These are phyloP conservation scores for Idris sp. DNA, from an alignment of 1,140 invertebrate genomes.

Conservation along the genomic window DNA sequence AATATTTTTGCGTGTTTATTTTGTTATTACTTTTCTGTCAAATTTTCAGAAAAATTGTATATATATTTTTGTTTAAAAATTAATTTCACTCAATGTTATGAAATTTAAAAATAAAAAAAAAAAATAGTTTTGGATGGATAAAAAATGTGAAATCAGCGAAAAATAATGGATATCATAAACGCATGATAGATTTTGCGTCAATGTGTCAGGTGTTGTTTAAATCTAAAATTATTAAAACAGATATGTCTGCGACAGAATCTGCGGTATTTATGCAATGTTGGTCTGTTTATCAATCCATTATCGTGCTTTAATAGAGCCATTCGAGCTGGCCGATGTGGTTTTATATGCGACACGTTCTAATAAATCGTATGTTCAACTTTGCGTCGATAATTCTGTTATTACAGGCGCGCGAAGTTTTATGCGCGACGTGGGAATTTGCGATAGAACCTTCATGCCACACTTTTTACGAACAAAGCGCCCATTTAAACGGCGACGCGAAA, in stretches of 20 bases:
- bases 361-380: constrained; percentile 55
- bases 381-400: constrained; percentile 60
- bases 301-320: constrained; percentile 58
- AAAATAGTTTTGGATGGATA: no score
- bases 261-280: constrained; percentile 49
- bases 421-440: constrained; percentile 54
- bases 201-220: constrained; percentile 31
- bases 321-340: constrained; percentile 48
- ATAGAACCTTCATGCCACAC: constrained; percentile 23
- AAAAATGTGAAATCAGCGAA: no score
- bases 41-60: no score
- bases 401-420: constrained; percentile 50
- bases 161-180: no score
- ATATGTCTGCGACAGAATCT: constrained; percentile 40
- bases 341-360: constrained; percentile 52
- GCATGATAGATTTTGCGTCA: constrained; percentile 21
- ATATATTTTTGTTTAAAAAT: no score
- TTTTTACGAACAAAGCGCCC: constrained; percentile 50
- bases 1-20: constrained; percentile 8
- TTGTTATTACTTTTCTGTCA: no score
- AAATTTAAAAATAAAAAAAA: no score
- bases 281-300: constrained; percentile 63
- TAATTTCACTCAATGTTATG: no score
- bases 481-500: constrained; percentile 54
- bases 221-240: constrained; percentile 41